Percentiles rank a stretch among this genome's conserved stretches.
phyloP scores from a whole-genome alignment of 2,888 invertebrate species.

The Sminthurinus aureus region DNA sequence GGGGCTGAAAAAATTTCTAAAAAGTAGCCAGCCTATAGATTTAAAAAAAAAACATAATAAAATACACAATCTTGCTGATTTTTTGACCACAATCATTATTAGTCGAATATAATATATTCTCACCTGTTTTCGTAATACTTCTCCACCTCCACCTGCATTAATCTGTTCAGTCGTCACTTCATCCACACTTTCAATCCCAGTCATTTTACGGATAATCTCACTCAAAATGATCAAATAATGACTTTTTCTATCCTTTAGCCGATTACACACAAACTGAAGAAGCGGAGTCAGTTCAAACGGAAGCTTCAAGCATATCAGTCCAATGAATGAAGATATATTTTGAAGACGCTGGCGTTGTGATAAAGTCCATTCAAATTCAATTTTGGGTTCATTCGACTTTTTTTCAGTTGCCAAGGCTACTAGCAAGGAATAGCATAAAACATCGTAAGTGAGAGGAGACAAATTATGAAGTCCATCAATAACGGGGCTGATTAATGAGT shows the following conservation, averaged over 20 bases:
- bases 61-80: not conserved
- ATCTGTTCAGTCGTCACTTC: constrained; percentile 96
- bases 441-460: constrained; percentile 93
- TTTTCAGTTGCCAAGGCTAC: constrained; percentile 78
- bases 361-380: constrained; percentile 89
- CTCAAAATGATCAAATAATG: constrained; percentile 91
- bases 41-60: not conserved
- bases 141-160: constrained; percentile 97
- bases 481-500: constrained; percentile 93
- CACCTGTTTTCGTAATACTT: constrained; percentile 92
- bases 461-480: constrained; percentile 97
- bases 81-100: not conserved
- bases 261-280: constrained; percentile 96
- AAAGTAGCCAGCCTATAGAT: constrained; percentile 88
- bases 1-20: constrained; percentile 96
- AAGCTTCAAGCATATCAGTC: constrained; percentile 96
- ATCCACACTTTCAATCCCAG: constrained; percentile 95
- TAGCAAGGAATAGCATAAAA: constrained; percentile 92
- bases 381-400: constrained; percentile 62
- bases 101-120: constrained; percentile 40
- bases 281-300: constrained; percentile 93
- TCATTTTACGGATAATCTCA: constrained; percentile 99
- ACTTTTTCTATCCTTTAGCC: constrained; percentile 94
- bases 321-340: constrained; percentile 93
- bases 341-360: constrained; percentile 91